These are phyloP conservation scores for Gastracanthus pulcherrimus DNA, from an alignment of 2,888 invertebrate species.

Conservation along the genomic window DNA sequence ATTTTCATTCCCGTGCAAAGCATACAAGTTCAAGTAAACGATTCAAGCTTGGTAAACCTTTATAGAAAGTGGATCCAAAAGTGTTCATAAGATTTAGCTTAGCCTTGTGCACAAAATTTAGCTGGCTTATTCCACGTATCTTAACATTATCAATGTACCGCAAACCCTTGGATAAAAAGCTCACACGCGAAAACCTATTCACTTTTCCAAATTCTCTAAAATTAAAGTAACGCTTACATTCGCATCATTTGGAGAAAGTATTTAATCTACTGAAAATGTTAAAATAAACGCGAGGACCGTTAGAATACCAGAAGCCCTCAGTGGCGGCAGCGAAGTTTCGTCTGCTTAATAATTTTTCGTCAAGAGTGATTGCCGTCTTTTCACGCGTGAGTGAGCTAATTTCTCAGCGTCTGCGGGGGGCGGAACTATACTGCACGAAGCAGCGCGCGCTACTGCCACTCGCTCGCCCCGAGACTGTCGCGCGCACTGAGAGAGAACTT, in stretches of 20 bases:
- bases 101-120: neutral
- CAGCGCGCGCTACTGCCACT: too few species aligned
- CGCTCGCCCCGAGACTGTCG: neutral
- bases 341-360: conserved; percentile 29
- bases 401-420: conserved; percentile 36
- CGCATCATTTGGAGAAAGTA: neutral
- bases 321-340: too few species aligned
- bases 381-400: conserved; percentile 46
- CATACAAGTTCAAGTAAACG: conserved; percentile 4
- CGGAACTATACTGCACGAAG: too few species aligned
- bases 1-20: neutral
- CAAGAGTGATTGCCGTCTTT: conserved; percentile 31
- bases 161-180: neutral
- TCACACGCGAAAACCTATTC: neutral
- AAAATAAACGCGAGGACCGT: neutral
- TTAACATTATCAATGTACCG: neutral
- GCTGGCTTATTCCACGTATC: too few species aligned
- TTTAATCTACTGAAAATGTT: neutral
- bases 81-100: too few species aligned
- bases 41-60: conserved; percentile 1
- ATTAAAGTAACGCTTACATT: too few species aligned
- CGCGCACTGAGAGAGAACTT: neutral
- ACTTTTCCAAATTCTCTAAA: too few species aligned
- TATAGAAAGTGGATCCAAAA: too few species aligned
- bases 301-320: neutral